Percentiles rank a stretch among this genome's conserved stretches.
phyloP scores from a whole-genome alignment of 2,888 invertebrate species.

The Colletes collaris region DNA sequence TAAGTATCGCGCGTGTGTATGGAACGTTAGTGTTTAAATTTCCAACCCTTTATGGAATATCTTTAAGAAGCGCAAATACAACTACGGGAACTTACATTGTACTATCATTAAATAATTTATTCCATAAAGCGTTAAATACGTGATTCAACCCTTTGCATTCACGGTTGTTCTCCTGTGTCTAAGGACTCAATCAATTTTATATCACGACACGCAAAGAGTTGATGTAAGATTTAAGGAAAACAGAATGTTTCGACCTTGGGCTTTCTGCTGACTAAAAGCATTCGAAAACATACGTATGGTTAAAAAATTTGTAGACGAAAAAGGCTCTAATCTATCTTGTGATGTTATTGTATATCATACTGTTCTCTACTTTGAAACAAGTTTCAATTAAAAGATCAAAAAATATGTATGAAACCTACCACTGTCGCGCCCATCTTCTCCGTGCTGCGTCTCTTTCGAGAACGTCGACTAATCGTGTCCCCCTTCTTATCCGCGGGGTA shows the following conservation, averaged over 20 bases:
- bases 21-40: conserved; percentile 31
- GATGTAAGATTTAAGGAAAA: background rate
- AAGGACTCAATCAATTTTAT: background rate
- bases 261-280: conserved; percentile 35
- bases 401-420: conserved; percentile 81
- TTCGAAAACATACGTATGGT: conserved; percentile 20
- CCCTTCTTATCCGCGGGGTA: conserved; percentile 79
- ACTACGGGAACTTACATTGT: background rate
- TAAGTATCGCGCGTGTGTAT: conserved; percentile 41
- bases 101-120: background rate
- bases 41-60: conserved; percentile 36
- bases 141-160: conserved; percentile 33
- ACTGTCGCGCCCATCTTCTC: conserved; percentile 86
- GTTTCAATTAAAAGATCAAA: background rate
- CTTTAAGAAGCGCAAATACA: background rate
- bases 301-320: conserved; percentile 23
- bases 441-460: conserved; percentile 86
- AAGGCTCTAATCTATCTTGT: background rate
- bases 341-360: background rate
- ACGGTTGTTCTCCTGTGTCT: background rate
- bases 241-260: conserved; percentile 17
- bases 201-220: conserved; percentile 18
- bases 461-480: conserved; percentile 82
- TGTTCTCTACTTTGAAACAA: background rate
- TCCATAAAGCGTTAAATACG: conserved; percentile 38